These are phyloP conservation scores for Sebastolobus alascanus DNA, from an alignment of 2,797 vertebrate genomes.

Conservation along the genomic window DNA sequence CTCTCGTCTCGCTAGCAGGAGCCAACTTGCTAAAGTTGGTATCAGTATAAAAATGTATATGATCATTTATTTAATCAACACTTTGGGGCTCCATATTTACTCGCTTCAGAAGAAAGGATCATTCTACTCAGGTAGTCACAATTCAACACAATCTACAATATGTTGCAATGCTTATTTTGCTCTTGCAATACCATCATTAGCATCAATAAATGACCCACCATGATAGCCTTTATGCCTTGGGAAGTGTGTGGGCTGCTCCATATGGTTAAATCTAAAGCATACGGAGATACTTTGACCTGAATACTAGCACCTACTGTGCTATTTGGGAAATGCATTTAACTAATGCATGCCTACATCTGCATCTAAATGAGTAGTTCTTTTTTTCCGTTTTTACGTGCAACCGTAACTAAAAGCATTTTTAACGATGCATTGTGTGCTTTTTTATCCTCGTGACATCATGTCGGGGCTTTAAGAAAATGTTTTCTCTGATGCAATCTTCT, in stretches of 20 bases:
- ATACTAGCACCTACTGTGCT: background rate
- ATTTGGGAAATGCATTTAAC: background rate
- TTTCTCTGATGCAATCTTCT: constrained; percentile 47
- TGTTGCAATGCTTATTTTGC: constrained; percentile 1
- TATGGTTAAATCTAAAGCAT: background rate
- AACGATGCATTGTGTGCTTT: constrained; percentile 4
- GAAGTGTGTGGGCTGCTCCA: constrained; percentile 16
- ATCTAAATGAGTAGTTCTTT: background rate
- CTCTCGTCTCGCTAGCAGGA: background rate
- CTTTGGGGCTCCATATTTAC: background rate
- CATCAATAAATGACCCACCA: constrained; percentile 1
- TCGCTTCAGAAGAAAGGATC: background rate
- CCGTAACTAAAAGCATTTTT: background rate
- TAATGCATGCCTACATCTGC: background rate
- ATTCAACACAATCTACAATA: background rate
- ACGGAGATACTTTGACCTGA: background rate
- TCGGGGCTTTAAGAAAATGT: constrained; percentile 28
- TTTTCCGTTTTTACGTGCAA: background rate
- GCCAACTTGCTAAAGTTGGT: constrained; percentile 7
- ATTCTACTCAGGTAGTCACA: background rate
- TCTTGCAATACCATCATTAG: constrained; percentile 1
- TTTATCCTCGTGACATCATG: background rate
- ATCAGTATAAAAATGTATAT: background rate
- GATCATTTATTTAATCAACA: background rate
- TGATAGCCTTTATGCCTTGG: background rate